Evolutionary conservation across 2,113 vertebrate genomes (phyloP), one percentile per base, ranked within the genome.

Genomic region (Epinephelus cyanopodus): DNA sequence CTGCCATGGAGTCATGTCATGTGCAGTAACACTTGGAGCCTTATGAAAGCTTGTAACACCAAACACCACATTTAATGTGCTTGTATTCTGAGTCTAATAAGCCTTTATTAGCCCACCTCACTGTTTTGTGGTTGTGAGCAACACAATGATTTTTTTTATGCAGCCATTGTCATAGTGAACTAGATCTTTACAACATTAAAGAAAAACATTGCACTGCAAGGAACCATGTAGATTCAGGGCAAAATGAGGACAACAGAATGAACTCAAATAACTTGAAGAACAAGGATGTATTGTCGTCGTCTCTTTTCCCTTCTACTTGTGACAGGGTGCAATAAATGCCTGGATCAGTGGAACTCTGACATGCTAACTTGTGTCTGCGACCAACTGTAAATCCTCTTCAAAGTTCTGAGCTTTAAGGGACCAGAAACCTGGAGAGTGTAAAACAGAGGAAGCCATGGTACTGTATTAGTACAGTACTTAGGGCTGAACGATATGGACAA

Each of bases 21-120:
- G 61, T 66, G 67, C 53, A 48, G 42, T 45, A 47, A 58, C 18
- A 29, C 58, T 81, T 79, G 74, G n/a, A 61, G 60, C 45, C 45
- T 54, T 39, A 60, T 77, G 65, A 78, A 85, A 81, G 82, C 0
- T n/a, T 27, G 14, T 50, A 23, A 69, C 63, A 57, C 81, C 68
- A 81, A 56, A 80, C 13, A 45, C 5, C 25, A 12, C 11, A 65
- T 79, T 73, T 82, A 79, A 53, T 45, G 45, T 77, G 56, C 37
- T 50, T 39, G 4, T 71, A 47, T 62, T 75, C n/a, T 72, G 10
- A 76, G 47, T n/a, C 67, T 75, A 64, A 62, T 64, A 21, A 25
- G 67, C 52, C 29, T 77, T 77, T 65, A 79, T 63, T 23, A 13
- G 70, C 39, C 48, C 1, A 18, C 21, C 54, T 66, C 29, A 19